phyloP scores from a whole-genome alignment of 2,797 vertebrate species.

The Coregonus sp. region DNA sequence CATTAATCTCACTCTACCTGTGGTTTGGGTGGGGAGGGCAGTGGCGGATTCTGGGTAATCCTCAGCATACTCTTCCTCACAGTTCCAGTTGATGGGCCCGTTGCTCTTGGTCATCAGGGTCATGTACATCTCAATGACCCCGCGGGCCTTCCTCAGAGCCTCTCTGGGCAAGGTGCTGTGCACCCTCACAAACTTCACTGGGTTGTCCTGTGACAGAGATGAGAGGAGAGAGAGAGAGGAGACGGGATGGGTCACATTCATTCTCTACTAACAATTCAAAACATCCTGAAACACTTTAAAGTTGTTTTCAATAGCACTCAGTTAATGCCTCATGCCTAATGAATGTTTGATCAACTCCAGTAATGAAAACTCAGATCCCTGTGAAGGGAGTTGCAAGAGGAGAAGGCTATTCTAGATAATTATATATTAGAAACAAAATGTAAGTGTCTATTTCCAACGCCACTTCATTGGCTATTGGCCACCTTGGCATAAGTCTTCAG shows the following conservation, averaged over 20 bases:
- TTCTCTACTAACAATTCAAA: neutral
- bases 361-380: neutral
- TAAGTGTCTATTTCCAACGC: too few species aligned
- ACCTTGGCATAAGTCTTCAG: neutral
- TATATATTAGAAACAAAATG: neutral
- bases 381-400: neutral
- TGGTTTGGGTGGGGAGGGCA: constrained; percentile 11
- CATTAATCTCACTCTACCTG: constrained; percentile 42
- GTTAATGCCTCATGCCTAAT: neutral
- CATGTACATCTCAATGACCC: constrained; percentile 61
- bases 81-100: constrained; percentile 59
- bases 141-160: constrained; percentile 51
- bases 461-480: too few species aligned
- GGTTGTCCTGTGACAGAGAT: constrained; percentile 44
- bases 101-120: constrained; percentile 50
- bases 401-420: neutral
- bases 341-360: neutral
- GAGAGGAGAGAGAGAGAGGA: neutral
- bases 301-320: neutral
- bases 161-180: constrained; percentile 46
- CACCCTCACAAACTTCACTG: constrained; percentile 47
- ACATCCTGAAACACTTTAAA: neutral
- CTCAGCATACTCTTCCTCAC: constrained; percentile 60
- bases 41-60: constrained; percentile 42
- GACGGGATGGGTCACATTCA: neutral